Evolutionary conservation across 2,888 invertebrate species (phyloP).

Genomic region (Ochropacha duplaris): DNA sequence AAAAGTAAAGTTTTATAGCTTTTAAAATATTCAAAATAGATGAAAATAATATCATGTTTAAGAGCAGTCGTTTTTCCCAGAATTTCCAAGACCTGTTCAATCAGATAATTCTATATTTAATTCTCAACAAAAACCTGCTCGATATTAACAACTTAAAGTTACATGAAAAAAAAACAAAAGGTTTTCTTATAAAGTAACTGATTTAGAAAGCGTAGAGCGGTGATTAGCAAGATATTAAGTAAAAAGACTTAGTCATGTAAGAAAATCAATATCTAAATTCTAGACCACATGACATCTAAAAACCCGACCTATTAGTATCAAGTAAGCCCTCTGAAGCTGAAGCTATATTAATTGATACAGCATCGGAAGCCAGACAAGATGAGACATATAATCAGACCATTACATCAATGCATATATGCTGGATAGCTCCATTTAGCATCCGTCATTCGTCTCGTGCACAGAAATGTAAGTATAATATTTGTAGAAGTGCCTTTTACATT

Average conservation of each 20-base stretch:
- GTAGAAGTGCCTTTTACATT: background rate
- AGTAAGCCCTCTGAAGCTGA: background rate
- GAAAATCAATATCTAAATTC: background rate
- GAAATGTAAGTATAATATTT: background rate
- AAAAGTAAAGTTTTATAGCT: background rate
- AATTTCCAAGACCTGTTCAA: background rate
- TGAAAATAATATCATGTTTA: background rate
- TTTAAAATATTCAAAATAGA: background rate
- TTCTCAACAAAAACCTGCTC: background rate
- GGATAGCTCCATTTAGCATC: conserved; percentile 1
- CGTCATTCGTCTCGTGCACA: background rate
- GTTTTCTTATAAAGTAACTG: background rate
- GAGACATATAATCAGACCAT: background rate
- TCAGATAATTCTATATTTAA: background rate
- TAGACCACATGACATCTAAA: background rate
- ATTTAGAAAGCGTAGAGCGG: background rate
- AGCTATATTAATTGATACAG: background rate
- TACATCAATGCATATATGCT: background rate
- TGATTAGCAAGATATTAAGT: background rate
- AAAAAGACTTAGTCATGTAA: background rate
- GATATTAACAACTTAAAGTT: background rate
- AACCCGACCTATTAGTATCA: background rate
- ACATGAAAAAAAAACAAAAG: background rate
- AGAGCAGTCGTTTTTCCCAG: background rate
- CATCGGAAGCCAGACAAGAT: background rate